Conservation (phyloP, 2,888 invertebrate genomes). For the Fragum whitleyi region DNA sequence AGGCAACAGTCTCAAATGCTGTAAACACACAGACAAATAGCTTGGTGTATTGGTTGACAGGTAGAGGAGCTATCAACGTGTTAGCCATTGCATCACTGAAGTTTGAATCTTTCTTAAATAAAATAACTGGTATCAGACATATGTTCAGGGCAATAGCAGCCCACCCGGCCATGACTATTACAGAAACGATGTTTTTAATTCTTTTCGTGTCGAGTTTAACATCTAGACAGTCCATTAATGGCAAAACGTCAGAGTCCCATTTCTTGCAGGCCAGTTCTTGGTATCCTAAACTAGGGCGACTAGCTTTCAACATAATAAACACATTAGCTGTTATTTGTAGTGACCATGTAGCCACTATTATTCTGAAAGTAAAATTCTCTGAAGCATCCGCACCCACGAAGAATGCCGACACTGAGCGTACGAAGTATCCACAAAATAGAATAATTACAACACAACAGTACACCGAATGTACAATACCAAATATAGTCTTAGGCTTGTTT, state of each 20-base stretch:
- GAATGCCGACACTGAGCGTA: not conserved
- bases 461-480: not conserved
- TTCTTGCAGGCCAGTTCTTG: not conserved
- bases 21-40: not conserved
- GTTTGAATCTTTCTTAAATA: slow-evolving; percentile 12
- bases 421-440: not conserved
- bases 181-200: not conserved
- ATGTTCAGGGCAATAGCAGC: not conserved
- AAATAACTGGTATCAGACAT: not conserved
- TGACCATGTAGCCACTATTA: slow-evolving; percentile 2
- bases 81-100: not conserved
- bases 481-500: not conserved
- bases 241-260: slow-evolving; percentile 12
- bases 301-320: not conserved
- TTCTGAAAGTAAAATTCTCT: not conserved
- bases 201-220: not conserved
- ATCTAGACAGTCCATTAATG: not conserved
- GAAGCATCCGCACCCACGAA: not conserved
- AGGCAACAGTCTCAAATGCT: slow-evolving; percentile 11
- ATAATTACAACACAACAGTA: not conserved
- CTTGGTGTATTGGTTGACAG: slow-evolving; percentile 17
- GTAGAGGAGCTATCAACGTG: slow-evolving; percentile 14
- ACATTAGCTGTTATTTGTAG: slow-evolving; percentile 12
- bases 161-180: not conserved
- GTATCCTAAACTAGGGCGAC: slow-evolving; percentile 18